Evolutionary conservation across 2,113 vertebrate species (phyloP).

Genomic region (Castor canadensis): DNA sequence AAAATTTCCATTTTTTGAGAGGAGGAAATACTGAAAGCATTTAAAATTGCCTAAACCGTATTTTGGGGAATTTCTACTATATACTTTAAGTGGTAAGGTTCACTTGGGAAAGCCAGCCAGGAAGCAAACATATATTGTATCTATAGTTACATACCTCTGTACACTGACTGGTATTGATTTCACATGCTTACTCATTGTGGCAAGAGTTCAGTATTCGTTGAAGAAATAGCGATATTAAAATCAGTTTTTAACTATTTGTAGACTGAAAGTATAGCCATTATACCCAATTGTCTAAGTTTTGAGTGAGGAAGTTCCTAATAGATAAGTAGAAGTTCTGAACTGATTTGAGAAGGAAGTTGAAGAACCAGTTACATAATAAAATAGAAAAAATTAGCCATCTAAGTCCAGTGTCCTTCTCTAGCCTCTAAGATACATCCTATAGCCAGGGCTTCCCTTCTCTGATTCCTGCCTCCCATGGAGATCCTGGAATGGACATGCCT

Average conservation of each 20-base stretch:
- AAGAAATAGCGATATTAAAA: background rate
- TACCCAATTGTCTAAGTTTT: background rate
- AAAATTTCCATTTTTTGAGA: background rate
- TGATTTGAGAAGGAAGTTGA: background rate
- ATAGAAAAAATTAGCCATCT: background rate
- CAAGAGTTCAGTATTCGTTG: background rate
- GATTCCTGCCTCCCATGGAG: background rate
- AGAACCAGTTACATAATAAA: background rate
- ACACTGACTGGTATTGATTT: accelerated
- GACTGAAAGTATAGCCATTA: background rate
- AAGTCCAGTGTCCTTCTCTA: background rate
- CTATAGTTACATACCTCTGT: background rate
- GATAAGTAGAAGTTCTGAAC: background rate
- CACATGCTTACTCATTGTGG: background rate
- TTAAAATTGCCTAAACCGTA: background rate
- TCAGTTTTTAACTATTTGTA: background rate
- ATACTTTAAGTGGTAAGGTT: accelerated
- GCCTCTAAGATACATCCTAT: background rate
- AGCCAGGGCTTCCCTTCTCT: background rate
- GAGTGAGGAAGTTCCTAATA: background rate
- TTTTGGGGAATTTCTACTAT: background rate
- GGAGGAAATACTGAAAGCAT: background rate
- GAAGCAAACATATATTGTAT: background rate
- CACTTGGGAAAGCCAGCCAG: background rate
- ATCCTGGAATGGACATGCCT: accelerated